A percentile compares a stretch with the other conserved stretches of the same genome.
These are phyloP conservation scores for Alosa alosa DNA, from an alignment of 2,113 vertebrate genomes.

Conservation along the genomic window DNA sequence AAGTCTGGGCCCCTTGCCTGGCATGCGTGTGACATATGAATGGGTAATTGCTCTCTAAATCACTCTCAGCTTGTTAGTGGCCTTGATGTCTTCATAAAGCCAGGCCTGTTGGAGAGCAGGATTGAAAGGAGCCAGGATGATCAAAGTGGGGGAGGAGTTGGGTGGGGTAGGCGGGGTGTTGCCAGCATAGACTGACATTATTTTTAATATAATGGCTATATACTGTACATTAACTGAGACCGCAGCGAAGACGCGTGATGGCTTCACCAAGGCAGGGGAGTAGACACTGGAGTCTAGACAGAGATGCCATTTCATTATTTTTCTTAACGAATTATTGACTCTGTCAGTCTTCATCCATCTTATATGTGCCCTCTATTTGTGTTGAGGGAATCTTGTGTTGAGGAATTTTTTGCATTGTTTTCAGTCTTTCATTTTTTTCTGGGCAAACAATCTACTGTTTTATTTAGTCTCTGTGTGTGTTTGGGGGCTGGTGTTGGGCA, in stretches of 20 bases:
- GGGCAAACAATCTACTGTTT: background rate
- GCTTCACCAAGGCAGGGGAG: background rate
- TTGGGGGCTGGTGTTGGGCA: background rate
- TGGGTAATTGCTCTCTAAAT: constrained; percentile 29
- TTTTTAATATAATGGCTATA: background rate
- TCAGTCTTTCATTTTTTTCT: background rate
- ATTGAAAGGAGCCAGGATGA: background rate
- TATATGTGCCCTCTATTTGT: background rate
- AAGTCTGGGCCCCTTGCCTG: background rate
- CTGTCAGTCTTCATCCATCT: too few species aligned
- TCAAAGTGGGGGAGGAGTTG: background rate
- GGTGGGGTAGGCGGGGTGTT: too few species aligned
- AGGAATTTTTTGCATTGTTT: background rate
- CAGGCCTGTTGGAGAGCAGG: background rate
- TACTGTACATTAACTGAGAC: background rate
- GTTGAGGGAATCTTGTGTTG: background rate
- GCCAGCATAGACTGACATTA: background rate
- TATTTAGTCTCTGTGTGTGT: background rate
- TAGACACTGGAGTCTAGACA: background rate
- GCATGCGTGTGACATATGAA: constrained; percentile 23
- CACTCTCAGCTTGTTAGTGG: constrained; percentile 7
- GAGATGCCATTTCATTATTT: background rate
- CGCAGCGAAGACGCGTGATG: background rate
- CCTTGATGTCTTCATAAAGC: background rate
- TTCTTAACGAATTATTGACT: too few species aligned